Evolutionary conservation across 2,113 vertebrate species (phyloP).

Genomic region (Blennius ocellaris): DNA sequence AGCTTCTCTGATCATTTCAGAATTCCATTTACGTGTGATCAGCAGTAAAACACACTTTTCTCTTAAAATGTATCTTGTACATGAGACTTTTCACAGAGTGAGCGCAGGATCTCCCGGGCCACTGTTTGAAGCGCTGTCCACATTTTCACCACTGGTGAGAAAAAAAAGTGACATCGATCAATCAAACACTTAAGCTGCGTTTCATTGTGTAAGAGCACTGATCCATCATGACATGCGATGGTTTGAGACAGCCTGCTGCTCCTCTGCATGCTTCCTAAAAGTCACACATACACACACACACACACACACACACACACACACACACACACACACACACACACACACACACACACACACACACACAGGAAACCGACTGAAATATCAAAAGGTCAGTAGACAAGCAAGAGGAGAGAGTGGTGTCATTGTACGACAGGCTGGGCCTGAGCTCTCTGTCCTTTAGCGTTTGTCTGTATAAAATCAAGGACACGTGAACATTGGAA

Average conservation of each 20-base stretch:
- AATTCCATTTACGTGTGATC: too few species aligned
- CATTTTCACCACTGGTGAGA: constrained; percentile 46
- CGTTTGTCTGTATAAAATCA: constrained; percentile 57
- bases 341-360: constrained; percentile 25
- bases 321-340: constrained; percentile 22
- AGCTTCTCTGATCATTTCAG: too few species aligned
- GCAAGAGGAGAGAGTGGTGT: constrained; percentile 57
- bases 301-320: constrained; percentile 21
- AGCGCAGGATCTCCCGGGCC: constrained; percentile 7
- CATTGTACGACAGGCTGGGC: constrained; percentile 50
- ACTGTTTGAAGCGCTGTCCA: not conserved
- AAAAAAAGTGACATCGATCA: constrained; percentile 67
- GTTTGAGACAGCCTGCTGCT: constrained; percentile 46
- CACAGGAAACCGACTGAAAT: constrained; percentile 59
- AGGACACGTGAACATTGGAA: constrained; percentile 47
- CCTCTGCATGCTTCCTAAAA: constrained; percentile 39
- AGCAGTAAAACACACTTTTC: constrained; percentile 8
- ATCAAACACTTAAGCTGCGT: constrained; percentile 71
- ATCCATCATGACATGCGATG: constrained; percentile 64
- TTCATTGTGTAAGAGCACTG: constrained; percentile 67
- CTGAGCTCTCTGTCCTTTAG: constrained; percentile 49
- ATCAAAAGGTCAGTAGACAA: constrained; percentile 73
- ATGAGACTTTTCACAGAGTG: constrained; percentile 34
- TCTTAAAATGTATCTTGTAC: constrained; percentile 29
- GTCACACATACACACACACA: not conserved